Evolutionary conservation across 2,113 vertebrate genomes (phyloP).

Genomic region (Excalfactoria chinensis): DNA sequence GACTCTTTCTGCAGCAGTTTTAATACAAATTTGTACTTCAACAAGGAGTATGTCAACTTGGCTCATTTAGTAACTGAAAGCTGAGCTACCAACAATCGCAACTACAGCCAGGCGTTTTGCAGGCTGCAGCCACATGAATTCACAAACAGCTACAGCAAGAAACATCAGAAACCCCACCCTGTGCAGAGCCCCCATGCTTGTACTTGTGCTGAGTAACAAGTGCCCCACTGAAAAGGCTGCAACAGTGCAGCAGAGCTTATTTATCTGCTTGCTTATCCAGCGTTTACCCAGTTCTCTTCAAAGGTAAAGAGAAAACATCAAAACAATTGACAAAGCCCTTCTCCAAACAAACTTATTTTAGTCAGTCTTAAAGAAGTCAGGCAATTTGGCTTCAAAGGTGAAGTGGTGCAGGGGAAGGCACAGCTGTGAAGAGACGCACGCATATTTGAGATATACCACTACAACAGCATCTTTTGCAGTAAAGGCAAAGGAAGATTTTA

Average conservation of each 20-base stretch:
- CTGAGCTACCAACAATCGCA: background rate
- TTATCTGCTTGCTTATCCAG: background rate
- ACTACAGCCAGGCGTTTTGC: background rate
- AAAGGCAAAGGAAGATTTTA: background rate
- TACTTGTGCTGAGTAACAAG: background rate
- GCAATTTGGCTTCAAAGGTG: background rate
- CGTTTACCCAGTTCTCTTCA: background rate
- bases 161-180: background rate
- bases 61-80: constrained; percentile 15
- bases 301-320: background rate
- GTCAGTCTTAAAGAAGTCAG: background rate
- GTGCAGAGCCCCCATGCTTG: background rate
- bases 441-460: background rate
- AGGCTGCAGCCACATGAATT: background rate
- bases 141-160: background rate
- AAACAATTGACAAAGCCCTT: background rate
- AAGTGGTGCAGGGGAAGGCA: background rate
- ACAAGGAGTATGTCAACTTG: background rate
- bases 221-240: background rate
- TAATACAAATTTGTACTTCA: background rate
- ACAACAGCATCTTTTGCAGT: background rate
- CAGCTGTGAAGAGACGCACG: background rate
- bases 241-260: background rate
- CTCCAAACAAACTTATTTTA: background rate
- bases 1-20: background rate